A percentile compares a stretch with the other conserved stretches of the same genome.
Conservation (phyloP, 2,113 vertebrate genomes). For the Mellivora capensis region DNA sequence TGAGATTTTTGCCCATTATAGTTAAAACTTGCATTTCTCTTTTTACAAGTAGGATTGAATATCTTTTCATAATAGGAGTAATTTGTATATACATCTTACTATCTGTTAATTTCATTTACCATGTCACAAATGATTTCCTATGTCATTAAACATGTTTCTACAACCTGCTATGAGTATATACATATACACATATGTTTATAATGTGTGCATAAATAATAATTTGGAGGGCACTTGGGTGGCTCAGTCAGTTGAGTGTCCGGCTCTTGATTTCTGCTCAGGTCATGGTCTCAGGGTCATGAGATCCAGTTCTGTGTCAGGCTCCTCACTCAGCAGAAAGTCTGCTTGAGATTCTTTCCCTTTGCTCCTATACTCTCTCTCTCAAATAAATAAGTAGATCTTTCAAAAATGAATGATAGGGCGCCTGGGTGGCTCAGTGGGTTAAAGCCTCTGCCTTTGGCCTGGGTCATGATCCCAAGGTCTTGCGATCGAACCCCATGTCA, state of each 20-base stretch:
- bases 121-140: neutral
- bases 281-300: neutral
- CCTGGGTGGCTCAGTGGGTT: no score
- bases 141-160: neutral
- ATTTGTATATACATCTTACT: neutral
- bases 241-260: neutral
- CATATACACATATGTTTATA: neutral
- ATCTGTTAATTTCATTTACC: neutral
- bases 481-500: no score
- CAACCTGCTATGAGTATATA: neutral
- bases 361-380: neutral
- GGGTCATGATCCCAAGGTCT: no score
- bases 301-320: neutral
- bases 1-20: neutral
- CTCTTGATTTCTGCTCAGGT: neutral
- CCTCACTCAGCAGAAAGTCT: neutral
- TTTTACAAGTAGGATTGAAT: neutral
- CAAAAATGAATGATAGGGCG: neutral
- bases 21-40: neutral
- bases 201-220: neutral
- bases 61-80: slow-evolving; percentile 14
- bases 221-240: neutral
- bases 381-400: neutral
- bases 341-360: neutral
- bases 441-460: no score